phyloP scores from a whole-genome alignment of 2,888 invertebrate species.

The Endotricha flammealis region DNA sequence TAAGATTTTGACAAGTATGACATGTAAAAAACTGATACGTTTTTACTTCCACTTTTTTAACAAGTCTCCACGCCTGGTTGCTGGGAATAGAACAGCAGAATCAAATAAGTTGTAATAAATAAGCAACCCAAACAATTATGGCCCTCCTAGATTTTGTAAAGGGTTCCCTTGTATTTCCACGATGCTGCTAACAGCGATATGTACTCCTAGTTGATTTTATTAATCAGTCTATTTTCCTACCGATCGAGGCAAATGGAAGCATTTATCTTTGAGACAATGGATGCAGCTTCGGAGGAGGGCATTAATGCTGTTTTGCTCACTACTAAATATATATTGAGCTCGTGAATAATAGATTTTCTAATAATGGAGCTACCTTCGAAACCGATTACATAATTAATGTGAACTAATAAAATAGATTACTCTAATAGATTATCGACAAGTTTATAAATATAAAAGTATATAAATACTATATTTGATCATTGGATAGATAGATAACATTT shows the following conservation, averaged over 20 bases:
- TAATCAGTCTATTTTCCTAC: not conserved
- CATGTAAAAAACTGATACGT: no score
- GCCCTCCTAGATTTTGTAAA: not conserved
- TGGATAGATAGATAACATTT: no score
- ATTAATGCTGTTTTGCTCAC: not conserved
- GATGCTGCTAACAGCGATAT: not conserved
- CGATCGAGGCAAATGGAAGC: not conserved
- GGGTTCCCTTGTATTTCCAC: not conserved
- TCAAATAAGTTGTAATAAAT: not conserved
- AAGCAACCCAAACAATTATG: not conserved
- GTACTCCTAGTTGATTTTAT: not conserved
- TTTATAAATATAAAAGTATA: no score
- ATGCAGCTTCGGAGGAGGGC: not conserved
- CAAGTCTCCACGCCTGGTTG: no score
- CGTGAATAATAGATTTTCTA: no score
- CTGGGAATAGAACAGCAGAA: not conserved
- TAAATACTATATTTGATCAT: no score
- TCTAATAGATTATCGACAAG: no score
- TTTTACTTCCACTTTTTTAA: no score
- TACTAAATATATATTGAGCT: no score
- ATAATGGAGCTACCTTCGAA: no score
- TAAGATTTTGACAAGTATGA: not conserved
- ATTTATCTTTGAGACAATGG: not conserved
- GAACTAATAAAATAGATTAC: no score
- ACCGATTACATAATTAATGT: no score